A percentile compares a stretch with the other conserved stretches of the same genome.
These are phyloP conservation scores for Baryphthengus martii DNA, from an alignment of 2,113 vertebrate genomes.

Conservation along the genomic window DNA sequence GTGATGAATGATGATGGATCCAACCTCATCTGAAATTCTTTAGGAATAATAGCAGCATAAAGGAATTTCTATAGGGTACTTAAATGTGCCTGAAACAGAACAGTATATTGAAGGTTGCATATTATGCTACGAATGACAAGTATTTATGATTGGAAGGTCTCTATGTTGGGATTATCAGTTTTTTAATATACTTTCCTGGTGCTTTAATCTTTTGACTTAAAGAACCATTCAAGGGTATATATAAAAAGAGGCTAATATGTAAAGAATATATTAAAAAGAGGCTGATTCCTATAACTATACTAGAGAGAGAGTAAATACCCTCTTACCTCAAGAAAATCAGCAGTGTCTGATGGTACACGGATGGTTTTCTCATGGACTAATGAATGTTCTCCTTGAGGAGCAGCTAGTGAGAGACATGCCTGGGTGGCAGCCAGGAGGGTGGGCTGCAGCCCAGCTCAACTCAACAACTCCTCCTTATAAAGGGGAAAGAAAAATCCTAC, in stretches of 20 bases:
- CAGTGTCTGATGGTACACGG: background rate
- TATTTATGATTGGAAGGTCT: conserved; percentile 2
- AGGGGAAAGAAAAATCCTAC: background rate
- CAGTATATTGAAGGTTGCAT: background rate
- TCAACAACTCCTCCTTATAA: background rate
- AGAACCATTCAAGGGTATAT: background rate
- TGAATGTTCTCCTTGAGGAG: background rate
- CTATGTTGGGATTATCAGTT: background rate
- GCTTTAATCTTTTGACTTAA: conserved; percentile 12
- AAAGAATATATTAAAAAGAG: background rate
- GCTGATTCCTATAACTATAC: background rate
- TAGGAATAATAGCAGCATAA: background rate
- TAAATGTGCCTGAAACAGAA: background rate
- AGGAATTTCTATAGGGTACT: background rate
- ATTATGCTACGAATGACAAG: conserved; percentile 6
- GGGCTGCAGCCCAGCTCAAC: background rate
- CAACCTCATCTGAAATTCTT: conserved; percentile 15
- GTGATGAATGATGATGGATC: conserved; percentile 34
- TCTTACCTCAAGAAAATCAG: background rate
- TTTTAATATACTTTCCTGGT: background rate
- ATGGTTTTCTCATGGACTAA: background rate
- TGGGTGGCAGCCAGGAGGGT: background rate
- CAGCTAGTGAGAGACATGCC: background rate
- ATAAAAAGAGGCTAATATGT: background rate
- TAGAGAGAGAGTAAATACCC: background rate